Evolutionary conservation across 2,797 vertebrate genomes (phyloP), one percentile per base, ranked within the genome.

Genomic region (Notoglanidium macrostoma): DNA sequence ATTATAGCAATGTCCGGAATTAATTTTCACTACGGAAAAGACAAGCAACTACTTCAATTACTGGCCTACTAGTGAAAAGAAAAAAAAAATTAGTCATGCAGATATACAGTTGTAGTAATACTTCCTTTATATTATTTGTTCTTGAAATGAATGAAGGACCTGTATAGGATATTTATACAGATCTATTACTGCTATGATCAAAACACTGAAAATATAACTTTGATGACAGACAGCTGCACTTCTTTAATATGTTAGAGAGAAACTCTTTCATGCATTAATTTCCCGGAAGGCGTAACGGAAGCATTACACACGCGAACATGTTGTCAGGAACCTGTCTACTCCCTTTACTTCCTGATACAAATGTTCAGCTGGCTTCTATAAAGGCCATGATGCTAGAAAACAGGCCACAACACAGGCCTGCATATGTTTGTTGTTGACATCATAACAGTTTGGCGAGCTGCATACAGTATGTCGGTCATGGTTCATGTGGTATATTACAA

Each of bases 401-500:
- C 88, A 89, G 84, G 83, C 70, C 81, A 49, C 65, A 21, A 79
- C 15, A 76, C 77, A 86, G 29, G 21, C 70, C 78, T 26, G 49
- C 86, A 89, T 89, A 87, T 86, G 87, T 86, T 83, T 88, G 77
- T 40, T 89, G 85, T 88, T 87, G 88, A 90, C 90, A 89, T 88
- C 81, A 89, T 88, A 85, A 88, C 87, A 90, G 87, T 89, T 83
- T 88, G 88, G 35, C n/a, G 78, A 81, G 57, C 35, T 63, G 35
- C 57, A 9, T 44, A n/a, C 55, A 44, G 9, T 87, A 88, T 83
- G 86, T 57, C 85, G 82, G 84, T 87, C 74, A 44, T 35, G 83
- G 85, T 85, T 74, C 67, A 73, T 14, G 29, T 9, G 54, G 57
- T 59, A 80, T 84, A 87, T 65, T 79, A 78, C 88, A 51, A 88